Evolutionary conservation across 2,113 vertebrate species (phyloP), one percentile per base, ranked within the genome.

Genomic region (Gnathonemus longibarbis): DNA sequence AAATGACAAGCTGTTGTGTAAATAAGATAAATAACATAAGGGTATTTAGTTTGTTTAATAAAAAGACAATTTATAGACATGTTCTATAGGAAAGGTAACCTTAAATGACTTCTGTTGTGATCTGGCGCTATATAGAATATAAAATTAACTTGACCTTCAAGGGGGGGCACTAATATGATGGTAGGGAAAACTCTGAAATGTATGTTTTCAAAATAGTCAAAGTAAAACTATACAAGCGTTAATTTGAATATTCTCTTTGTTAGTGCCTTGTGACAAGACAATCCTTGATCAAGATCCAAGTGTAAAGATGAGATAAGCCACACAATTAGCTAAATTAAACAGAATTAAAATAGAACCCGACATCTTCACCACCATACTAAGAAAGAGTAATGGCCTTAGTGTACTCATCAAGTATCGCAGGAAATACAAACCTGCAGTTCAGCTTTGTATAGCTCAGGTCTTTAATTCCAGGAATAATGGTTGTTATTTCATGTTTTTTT

Each of bases 381-480:
- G 31, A 77, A 39, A 39, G 70, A 35, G 13, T 19, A 77, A 39
- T 7, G 35, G 35, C n/a, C n/a, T 66, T 11, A 27, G n/a, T 66
- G 70, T 42, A 19, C 31, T 19, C 35, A 39, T 77, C 35, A 42
- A 42, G 10, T 80, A 42, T 8, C 0, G 62, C 62, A 80, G 7
- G 35, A 42, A 80, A 80, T 80, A 35, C 74, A 48, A 48, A 84
- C 2, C 3, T 84, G 83, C 83, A 84, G 39, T 46, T 46, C 15
- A 84, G 17, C 39, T 84, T 84, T 2, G 88, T 31, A 19, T 84
- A 66, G 88, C 91, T 2, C 91, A 88, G 53, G 58, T 89, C 88
- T 90, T 87, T 77, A 88, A 91, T 90, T 91, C 88, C 89, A 27
- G 53, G 21, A 83, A 88, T 87, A 45, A 91, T 90, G 31, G 90